Evolutionary conservation across 2,797 vertebrate genomes (phyloP), one percentile per base, ranked within the genome.

Genomic region (Macropodus opercularis): DNA sequence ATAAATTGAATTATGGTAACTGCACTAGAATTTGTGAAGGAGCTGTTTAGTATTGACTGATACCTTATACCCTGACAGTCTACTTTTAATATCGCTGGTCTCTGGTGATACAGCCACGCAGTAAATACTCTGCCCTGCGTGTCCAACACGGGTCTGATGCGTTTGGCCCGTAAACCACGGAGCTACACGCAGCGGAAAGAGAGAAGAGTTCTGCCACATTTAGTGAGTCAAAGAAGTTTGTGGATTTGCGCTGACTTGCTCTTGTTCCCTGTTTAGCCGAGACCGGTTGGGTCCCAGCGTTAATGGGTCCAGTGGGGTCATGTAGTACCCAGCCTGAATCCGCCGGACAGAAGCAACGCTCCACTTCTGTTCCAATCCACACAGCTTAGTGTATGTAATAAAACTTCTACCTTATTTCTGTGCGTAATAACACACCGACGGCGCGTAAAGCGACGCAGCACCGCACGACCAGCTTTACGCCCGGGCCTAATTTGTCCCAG

Each of bases 401-500:
- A 15, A 14, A 46, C 19, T 6, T 9, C 22, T 2, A 15, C 36
- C 65, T 51, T 14, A 24, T 17, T 12, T 23, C 34, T 53, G n/a
- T 38, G 17, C 6, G 40, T 15, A 13, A 8, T 21, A 34, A 9
- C n/a, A 15, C 17, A 36, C 6, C 29, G 58, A 62, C 58, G 56
- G 48, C 13, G 39, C 27, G 17, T 8, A 32, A 29, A 62, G 42
- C 27, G 49, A 23, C 14, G 27, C 40, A 64, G 40, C 50, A 52
- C 4, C 40, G 19, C 42, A 4, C 10, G 11, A 15, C 13, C 14
- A 3, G 40, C 36, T 14, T 11, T 48, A 13, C 2, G 43, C 1
- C 44, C 50, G 12, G 72, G 70, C 71, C 59, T 69, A 47, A 51
- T 70, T 81, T 66, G 79, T 75, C 81, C 67, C 69, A 34, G 27